phyloP scores from a whole-genome alignment of 2,113 vertebrate species.

The Acrocephalus arundinaceus region DNA sequence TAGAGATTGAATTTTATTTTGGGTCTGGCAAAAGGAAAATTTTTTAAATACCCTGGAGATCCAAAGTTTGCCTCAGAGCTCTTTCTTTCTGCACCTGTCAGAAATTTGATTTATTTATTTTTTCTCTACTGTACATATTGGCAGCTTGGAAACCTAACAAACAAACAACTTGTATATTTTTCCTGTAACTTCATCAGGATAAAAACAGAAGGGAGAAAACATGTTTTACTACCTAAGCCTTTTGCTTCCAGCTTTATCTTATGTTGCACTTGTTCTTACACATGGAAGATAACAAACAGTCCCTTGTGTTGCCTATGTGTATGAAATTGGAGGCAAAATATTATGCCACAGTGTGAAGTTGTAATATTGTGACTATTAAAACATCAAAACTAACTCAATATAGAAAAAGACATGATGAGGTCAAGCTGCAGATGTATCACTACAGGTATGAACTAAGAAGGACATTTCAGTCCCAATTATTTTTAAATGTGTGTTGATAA shows the following conservation, averaged over 20 bases:
- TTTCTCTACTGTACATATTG: slow-evolving; percentile 49
- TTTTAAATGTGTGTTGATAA: neutral
- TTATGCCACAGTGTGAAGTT: slow-evolving; percentile 39
- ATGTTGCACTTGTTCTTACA: slow-evolving; percentile 20
- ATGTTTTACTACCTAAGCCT: slow-evolving; percentile 22
- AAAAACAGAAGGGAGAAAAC: slow-evolving; percentile 25
- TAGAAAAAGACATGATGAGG: slow-evolving; percentile 26
- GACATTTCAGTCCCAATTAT: neutral
- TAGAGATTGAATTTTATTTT: slow-evolving; percentile 48
- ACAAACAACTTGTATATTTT: slow-evolving; percentile 55
- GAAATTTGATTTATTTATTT: slow-evolving; percentile 30
- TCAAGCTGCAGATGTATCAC: slow-evolving; percentile 15
- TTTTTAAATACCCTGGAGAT: slow-evolving; percentile 11
- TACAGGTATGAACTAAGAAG: neutral
- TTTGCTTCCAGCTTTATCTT: slow-evolving; percentile 18
- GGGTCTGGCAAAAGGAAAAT: slow-evolving; percentile 35
- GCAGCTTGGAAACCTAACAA: slow-evolving; percentile 50
- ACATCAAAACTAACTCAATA: slow-evolving; percentile 42
- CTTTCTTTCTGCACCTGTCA: slow-evolving; percentile 56
- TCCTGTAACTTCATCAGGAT: slow-evolving; percentile 16
- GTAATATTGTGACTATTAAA: slow-evolving; percentile 34
- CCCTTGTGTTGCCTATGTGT: neutral
- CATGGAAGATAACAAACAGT: slow-evolving; percentile 6
- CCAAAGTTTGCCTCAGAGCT: slow-evolving; percentile 40
- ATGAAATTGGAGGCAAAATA: slow-evolving; percentile 48